Percentiles rank a stretch among this genome's conserved stretches.
Conservation (phyloP, 2,888 invertebrate genomes). For the Nomada goodeniana region DNA sequence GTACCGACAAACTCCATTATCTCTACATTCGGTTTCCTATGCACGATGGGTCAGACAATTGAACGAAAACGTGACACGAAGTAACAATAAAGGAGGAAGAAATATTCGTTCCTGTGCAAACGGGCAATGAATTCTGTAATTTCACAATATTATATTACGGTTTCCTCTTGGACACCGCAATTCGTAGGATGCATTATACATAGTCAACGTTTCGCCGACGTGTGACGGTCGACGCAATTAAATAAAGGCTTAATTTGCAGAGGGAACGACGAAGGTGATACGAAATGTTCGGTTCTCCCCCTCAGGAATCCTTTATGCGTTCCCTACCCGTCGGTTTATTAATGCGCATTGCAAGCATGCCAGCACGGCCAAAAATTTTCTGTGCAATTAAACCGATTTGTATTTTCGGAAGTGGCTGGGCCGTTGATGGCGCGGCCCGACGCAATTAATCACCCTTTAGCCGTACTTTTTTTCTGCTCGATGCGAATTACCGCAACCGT, state of each 20-base stretch:
- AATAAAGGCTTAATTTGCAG: constrained; percentile 70
- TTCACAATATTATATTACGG: constrained; percentile 51
- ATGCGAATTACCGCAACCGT: constrained; percentile 14
- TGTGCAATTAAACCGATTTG: constrained; percentile 78
- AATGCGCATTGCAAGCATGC: constrained; percentile 73
- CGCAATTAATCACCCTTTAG: constrained; percentile 45
- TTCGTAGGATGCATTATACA: constrained; percentile 48
- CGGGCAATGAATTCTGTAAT: constrained; percentile 17
- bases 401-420: constrained; percentile 58
- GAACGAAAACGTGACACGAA: neutral
- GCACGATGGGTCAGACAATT: constrained; percentile 5
- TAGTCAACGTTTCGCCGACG: constrained; percentile 48
- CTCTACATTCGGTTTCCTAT: neutral
- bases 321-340: constrained; percentile 74
- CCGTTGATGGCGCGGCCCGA: constrained; percentile 39
- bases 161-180: constrained; percentile 37
- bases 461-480: neutral
- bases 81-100: neutral
- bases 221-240: constrained; percentile 65
- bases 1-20: neutral
- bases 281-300: constrained; percentile 55
- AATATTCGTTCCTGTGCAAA: constrained; percentile 4
- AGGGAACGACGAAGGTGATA: constrained; percentile 47
- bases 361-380: constrained; percentile 74
- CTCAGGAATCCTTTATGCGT: constrained; percentile 60